These are phyloP conservation scores for Notothenia coriiceps DNA, from an alignment of 2,113 vertebrate species.

Conservation along the genomic window DNA sequence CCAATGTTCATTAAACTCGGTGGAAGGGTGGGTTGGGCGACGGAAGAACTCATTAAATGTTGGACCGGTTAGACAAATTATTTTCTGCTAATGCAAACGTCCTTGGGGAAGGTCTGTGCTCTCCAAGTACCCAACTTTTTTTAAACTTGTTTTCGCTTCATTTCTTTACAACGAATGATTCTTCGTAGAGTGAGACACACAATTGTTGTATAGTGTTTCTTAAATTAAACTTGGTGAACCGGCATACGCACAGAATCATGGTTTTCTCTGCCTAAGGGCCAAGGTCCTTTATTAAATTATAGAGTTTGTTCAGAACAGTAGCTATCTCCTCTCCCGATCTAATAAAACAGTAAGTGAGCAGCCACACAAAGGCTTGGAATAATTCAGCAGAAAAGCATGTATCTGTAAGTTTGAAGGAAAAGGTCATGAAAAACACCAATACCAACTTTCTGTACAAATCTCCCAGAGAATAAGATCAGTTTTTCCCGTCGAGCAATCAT, in stretches of 20 bases:
- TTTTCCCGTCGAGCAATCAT: slow-evolving; percentile 43
- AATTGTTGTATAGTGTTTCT: neutral
- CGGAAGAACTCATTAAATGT: too few species aligned
- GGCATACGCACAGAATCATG: slow-evolving; percentile 20
- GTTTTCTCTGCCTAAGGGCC: slow-evolving; percentile 56
- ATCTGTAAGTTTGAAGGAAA: slow-evolving; percentile 52
- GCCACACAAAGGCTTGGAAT: slow-evolving; percentile 35
- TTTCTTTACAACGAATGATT: neutral
- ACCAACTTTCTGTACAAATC: slow-evolving; percentile 58
- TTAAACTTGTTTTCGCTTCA: too few species aligned
- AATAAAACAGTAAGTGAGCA: slow-evolving; percentile 68
- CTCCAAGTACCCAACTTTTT: too few species aligned
- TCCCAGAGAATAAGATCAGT: slow-evolving; percentile 49
- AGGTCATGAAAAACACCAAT: slow-evolving; percentile 50
- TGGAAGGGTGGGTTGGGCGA: too few species aligned
- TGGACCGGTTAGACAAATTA: too few species aligned
- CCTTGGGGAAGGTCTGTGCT: too few species aligned
- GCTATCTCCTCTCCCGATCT: slow-evolving; percentile 51
- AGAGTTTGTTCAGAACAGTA: slow-evolving; percentile 42
- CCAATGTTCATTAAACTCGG: too few species aligned
- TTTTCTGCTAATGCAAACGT: too few species aligned
- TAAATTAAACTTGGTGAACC: neutral
- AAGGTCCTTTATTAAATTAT: slow-evolving; percentile 76
- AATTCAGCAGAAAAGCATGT: slow-evolving; percentile 57
- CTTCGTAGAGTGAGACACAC: neutral